These are phyloP conservation scores for Nomada lathburiana DNA, from an alignment of 2,888 invertebrate species.

Conservation along the genomic window DNA sequence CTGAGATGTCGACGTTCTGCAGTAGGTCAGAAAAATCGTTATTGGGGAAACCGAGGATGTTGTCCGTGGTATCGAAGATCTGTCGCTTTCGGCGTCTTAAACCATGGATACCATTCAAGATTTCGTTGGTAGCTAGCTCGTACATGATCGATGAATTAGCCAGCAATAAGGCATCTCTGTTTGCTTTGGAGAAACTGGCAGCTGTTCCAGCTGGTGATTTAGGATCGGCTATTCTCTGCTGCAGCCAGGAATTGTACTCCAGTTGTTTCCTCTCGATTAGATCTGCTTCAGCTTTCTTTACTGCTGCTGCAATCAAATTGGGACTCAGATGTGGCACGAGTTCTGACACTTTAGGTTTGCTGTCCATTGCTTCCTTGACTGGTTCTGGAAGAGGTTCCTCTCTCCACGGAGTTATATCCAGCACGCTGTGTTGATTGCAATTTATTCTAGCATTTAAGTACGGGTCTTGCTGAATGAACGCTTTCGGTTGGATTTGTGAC, in stretches of 20 bases:
- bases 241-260: conserved; percentile 92
- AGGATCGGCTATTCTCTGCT: conserved; percentile 88
- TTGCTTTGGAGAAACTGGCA: conserved; percentile 96
- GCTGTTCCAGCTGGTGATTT: conserved; percentile 94
- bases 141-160: conserved; percentile 94
- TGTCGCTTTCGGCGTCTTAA: conserved; percentile 88
- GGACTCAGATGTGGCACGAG: conserved; percentile 88
- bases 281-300: conserved; percentile 92
- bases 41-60: conserved; percentile 85
- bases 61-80: conserved; percentile 88
- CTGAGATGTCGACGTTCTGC: conserved; percentile 91
- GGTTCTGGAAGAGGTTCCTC: conserved; percentile 84
- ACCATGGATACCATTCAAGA: conserved; percentile 88
- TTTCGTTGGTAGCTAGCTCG: conserved; percentile 94
- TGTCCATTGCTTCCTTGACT: conserved; percentile 77
- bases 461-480: conserved; percentile 93
- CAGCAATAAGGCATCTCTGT: conserved; percentile 91
- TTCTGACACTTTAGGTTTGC: conserved; percentile 35
- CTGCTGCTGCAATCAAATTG: conserved; percentile 90
- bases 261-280: conserved; percentile 90
- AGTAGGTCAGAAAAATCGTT: conserved; percentile 91
- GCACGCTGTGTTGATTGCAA: conserved; percentile 89
- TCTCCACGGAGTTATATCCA: conserved; percentile 90
- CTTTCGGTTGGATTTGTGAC: conserved; percentile 92
- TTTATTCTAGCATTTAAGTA: conserved; percentile 91